Evolutionary conservation across 2,888 invertebrate genomes (phyloP).

Genomic region (Imbricaverruca yamaguchii): DNA sequence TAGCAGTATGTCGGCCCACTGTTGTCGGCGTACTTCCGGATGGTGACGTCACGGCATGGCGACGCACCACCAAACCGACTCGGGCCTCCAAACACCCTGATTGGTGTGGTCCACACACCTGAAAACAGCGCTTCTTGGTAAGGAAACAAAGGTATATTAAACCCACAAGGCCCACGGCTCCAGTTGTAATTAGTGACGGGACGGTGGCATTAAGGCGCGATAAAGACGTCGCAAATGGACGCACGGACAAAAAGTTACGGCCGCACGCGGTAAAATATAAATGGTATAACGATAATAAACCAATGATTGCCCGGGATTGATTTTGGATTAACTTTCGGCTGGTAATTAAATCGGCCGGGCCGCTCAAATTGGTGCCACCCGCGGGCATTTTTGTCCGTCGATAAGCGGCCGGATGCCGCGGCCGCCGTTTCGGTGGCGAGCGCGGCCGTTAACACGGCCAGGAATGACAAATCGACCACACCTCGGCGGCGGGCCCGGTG

Average conservation of each 20-base stretch:
- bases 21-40: too few species aligned
- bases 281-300: slow-evolving; percentile 14
- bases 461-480: background rate
- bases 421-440: background rate
- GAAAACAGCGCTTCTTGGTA: background rate
- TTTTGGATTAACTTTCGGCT: slow-evolving; percentile 5
- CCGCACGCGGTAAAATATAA: background rate
- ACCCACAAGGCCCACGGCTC: background rate
- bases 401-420: background rate
- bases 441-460: background rate
- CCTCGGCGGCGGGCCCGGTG: background rate
- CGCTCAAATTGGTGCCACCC: background rate
- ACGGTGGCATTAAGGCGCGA: background rate
- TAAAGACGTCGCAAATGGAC: background rate
- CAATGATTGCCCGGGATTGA: slow-evolving; percentile 11
- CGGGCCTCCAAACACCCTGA: background rate
- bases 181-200: background rate
- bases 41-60: too few species aligned
- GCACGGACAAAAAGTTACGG: background rate
- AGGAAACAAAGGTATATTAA: background rate
- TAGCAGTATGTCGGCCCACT: too few species aligned
- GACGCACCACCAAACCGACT: background rate
- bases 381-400: background rate
- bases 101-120: background rate
- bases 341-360: background rate